These are phyloP conservation scores for Gorsachius magnificus DNA, from an alignment of 2,797 vertebrate species.

Conservation along the genomic window DNA sequence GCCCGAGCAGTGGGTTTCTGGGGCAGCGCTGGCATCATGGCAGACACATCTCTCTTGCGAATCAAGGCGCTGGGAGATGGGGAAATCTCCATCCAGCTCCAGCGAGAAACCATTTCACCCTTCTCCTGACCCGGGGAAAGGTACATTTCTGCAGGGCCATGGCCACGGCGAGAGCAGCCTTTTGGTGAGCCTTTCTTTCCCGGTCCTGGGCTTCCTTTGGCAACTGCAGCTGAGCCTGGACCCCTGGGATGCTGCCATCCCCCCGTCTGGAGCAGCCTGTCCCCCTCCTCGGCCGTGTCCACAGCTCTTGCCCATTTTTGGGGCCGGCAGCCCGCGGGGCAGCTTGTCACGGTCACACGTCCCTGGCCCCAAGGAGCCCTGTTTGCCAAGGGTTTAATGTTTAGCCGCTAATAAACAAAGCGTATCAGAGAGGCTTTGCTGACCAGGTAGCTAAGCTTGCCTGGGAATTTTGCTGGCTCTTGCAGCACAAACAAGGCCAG, in stretches of 20 bases:
- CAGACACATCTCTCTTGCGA: background rate
- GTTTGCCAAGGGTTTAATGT: slow-evolving; percentile 63
- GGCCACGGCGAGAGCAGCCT: fast-evolving
- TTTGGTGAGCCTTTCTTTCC: background rate
- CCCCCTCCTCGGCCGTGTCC: background rate
- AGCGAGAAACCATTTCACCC: background rate
- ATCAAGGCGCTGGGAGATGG: background rate
- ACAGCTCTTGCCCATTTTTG: fast-evolving
- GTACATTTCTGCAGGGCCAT: background rate
- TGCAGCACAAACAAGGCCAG: background rate
- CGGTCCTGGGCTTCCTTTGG: background rate
- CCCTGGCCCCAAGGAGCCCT: background rate
- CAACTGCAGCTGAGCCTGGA: fast-evolving
- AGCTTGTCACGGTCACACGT: background rate
- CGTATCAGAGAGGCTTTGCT: background rate
- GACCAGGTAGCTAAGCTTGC: background rate
- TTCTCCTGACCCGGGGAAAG: background rate
- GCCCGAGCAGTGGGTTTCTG: slow-evolving; percentile 2
- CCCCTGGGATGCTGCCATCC: background rate
- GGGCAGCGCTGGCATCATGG: fast-evolving
- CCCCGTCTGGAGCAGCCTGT: background rate
- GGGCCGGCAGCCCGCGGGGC: fast-evolving
- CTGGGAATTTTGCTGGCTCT: background rate
- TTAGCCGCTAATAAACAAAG: slow-evolving; percentile 52
- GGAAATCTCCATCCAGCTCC: background rate